Base-by-base conservation (phyloP, 92 coral and sea anemone genomes). In the Porites evermanni region DNA sequence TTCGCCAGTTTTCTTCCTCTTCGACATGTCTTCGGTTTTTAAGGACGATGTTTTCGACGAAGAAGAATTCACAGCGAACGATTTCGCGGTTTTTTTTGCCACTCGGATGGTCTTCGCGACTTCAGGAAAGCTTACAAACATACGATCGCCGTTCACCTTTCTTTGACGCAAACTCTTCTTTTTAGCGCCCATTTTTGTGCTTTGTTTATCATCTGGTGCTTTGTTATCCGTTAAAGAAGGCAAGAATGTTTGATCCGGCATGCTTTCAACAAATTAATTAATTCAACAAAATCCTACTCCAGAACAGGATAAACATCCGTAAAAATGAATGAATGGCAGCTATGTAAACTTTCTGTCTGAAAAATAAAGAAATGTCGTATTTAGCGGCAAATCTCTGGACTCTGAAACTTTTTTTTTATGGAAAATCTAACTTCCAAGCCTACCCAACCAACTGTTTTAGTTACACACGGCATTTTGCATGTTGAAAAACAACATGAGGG, bases 171-270 rank as follows among this genome's bases (percentile, higher is more conserved):
- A 71, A 12, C 70, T 26, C 51, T 71, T 81, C 23, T 17, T 29
- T 21, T 56, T 52, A 6, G 51, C 64, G 9, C 24, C 18, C 3
- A 29, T 70, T 69, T 80, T 32, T 6, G 26, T 19, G 7, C 53
- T 17, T 17, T 19, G 86, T 81, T 71, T 70, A 32, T 19, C 16
- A 38, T 58, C 38, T 70, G 23, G 14, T 54, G 53, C 50, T 51
- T n/a, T 59, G 44, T 70, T 20, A 13, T 19, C 65, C 12, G 58
- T 24, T 72, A 81, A 56, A 56, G 70, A 44, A n/a, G 86, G 86
- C 54, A 81, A 78, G 78, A 71, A 81, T n/a, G 70, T 10, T 71
- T 71, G 69, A 12, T 81, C 86, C 51, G 47, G 47, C 47, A 44
- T 47, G 59, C 11, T 58, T 32, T 44, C 7, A 29, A 29, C 75